Evolutionary conservation across 2,888 invertebrate genomes (phyloP).

Genomic region (Ochropacha duplaris): DNA sequence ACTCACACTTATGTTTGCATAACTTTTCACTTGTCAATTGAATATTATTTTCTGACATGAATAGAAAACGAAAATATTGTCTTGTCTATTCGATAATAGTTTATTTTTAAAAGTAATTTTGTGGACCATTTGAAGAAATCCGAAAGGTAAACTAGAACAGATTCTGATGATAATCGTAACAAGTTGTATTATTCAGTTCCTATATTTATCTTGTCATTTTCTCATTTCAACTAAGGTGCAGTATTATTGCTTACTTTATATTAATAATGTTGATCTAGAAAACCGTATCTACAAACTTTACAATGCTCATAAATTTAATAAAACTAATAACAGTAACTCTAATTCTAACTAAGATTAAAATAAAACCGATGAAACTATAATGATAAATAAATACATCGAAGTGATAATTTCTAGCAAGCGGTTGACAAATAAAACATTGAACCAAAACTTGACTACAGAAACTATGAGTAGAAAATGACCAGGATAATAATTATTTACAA

Average conservation of each 20-base stretch:
- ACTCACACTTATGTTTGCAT: background rate
- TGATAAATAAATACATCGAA: background rate
- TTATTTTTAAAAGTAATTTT: background rate
- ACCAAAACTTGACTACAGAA: background rate
- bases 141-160: background rate
- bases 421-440: background rate
- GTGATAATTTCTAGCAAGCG: background rate
- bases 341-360: background rate
- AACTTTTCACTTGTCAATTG: background rate
- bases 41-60: background rate
- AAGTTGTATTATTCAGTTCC: slow-evolving; percentile 17
- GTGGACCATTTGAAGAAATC: background rate
- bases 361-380: background rate
- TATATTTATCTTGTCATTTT: slow-evolving; percentile 16
- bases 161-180: slow-evolving; percentile 2
- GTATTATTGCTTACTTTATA: background rate
- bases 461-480: background rate
- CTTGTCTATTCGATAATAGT: background rate
- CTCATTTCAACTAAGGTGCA: background rate
- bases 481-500: background rate
- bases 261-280: background rate
- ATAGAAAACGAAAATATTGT: background rate
- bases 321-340: background rate
- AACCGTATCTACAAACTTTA: background rate
- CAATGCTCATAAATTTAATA: background rate